Evolutionary conservation across 2,113 vertebrate species (phyloP), one percentile per base, ranked within the genome.

Genomic region (Misgurnus mizolepis): DNA sequence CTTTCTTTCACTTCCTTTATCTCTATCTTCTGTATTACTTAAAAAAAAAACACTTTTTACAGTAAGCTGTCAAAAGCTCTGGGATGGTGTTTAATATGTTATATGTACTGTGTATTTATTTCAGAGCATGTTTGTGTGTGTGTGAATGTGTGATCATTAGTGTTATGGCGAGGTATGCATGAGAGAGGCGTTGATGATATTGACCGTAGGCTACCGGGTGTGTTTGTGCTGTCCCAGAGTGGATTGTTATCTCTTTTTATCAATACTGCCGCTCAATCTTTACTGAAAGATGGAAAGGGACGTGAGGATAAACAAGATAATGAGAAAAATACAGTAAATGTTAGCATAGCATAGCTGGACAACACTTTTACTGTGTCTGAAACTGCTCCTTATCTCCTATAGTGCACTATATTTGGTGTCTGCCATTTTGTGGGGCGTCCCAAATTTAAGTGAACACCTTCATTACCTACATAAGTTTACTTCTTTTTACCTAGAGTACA

Each of bases 1-100:
- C 40, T 78, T 71, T 76, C 62, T 70, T 55, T 56, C 45, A 69
- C 41, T 65, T 67, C 65, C 67, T 40, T 72, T 89, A 86, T 90
- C 82, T 58, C 79, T 56, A 55, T 65, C 61, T 66, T 75, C 8
- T 22, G 12, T 17, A 0, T 75, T 10, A n/a, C 18, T 60, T 45
- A 6, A 7, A 17, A 45, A 45, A 58, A 53, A 40, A 74, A 58
- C 18, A 12, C 39, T 5, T 3, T 58, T 56, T 58, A 2, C 55
- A 7, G 55, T 17, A 58, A 58, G 6, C 3, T 18, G 7, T 58
- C 14, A 18, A 14, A 58, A 58, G 55, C 17, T 47, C 45, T 47
- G 45, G 47, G 0, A 50, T 50, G 47, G 67, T 68, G 41, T 72
- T 72, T 56, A 41, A 18, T 72, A 72, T 18, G 71, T 61, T 12